phyloP scores from a whole-genome alignment of 2,797 vertebrate genomes.

The Merluccius polli region DNA sequence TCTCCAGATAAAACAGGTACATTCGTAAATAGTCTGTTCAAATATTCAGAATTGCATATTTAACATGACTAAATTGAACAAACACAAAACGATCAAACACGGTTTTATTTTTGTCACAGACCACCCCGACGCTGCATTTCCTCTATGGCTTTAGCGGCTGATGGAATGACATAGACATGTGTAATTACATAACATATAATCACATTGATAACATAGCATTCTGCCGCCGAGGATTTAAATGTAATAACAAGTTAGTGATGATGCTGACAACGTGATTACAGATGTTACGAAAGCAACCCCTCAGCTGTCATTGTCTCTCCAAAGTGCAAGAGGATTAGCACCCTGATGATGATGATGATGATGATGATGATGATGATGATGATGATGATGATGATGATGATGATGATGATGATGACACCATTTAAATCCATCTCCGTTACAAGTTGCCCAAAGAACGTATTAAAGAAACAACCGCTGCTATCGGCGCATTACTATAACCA shows the following conservation, averaged over 20 bases:
- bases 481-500: not conserved
- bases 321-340: not conserved
- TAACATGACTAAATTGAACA: not conserved
- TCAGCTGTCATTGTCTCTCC: not conserved
- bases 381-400: not conserved
- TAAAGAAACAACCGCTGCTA: not conserved
- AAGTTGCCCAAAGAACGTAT: not conserved
- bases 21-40: too few relatives aligned
- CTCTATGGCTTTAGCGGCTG: not conserved
- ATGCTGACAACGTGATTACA: not conserved
- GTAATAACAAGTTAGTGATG: conserved; percentile 2
- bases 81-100: not conserved
- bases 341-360: not conserved
- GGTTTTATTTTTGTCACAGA: not conserved
- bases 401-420: not conserved
- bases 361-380: not conserved
- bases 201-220: not conserved
- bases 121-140: not conserved
- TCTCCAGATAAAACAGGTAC: not conserved
- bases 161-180: not conserved
- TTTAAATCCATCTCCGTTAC: not conserved
- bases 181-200: not conserved
- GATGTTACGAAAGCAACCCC: not conserved
- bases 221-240: not conserved
- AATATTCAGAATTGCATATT: not conserved